Base-by-base conservation (phyloP, 2,113 vertebrate species). In the Proterorhinus semilunaris region DNA sequence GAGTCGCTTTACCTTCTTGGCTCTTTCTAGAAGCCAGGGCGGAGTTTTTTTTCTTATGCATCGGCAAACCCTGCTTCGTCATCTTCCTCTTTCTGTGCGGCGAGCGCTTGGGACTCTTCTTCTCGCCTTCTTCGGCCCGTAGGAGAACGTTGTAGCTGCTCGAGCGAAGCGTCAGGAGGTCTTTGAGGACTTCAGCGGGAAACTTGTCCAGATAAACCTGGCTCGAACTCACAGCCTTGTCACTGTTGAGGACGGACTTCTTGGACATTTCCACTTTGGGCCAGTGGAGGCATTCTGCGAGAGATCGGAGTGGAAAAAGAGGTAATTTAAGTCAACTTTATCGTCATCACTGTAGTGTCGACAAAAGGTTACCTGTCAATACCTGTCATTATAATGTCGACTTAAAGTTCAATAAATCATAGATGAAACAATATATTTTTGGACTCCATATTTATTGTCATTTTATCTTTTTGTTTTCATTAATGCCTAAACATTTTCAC, bases 261-360 rank as follows among this genome's bases (percentile, higher is more conserved):
- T 92, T 95, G 45, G 96, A 92, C 85, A 94, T 89, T 78, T 98
- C 96, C 68, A 91, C 88, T 64, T 97, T 87, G 54, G 94, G 95
- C 95, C 95, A 96, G 77, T 93, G 95, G 84, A 97, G 95, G 65
- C 90, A 92, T 88, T 98, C 96, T 98, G 68, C 74, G 74, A 79
- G 15, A 72, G 16, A 54, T 7, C 27, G 17, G 8, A 55, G 9
- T 15, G 8, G 7, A 11, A 16, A 55, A 17, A 10, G 57, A 36
- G 27, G 3, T 36, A 1, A 36, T 36, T 36, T 36, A 36, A 36
- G 4, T 36, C 2, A 36, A 36, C 27, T 36, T 36, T 36, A 36
- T 36, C 27, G 4, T 36, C 27, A 36, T 36, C 27, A 36, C 27
- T 36, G 27, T 36, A 36, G 27, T 36, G 27, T 36, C 2, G 27